Base-by-base conservation (phyloP, 2,113 vertebrate species). In the Bucco capensis region DNA sequence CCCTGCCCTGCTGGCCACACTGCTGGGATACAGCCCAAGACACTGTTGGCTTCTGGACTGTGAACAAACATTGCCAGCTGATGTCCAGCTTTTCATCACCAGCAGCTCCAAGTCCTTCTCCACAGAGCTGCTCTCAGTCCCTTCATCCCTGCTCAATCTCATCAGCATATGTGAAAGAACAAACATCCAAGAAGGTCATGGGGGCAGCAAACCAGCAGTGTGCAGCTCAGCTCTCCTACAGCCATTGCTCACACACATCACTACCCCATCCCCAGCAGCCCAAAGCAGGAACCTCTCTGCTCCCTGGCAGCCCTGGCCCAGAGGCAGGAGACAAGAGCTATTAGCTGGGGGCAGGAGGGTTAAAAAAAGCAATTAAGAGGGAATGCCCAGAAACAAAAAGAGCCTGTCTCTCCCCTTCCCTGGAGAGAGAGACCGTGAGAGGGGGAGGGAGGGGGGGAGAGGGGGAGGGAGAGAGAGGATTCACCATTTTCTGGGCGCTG, bases 401-500 rank as follows among this genome's bases (percentile, higher is more conserved):
- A 5, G 28, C 37, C 31, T 74, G 42, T 78, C 53, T 28, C 71
- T 70, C 19, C 58, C 51, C 49, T 60, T 9, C 27, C 66, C 65
- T 40, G 57, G 42, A 50, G 83, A 71, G n/a, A n/a, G n/a, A n/a
- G n/a, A n/a, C n/a, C n/a, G n/a, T n/a, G n/a, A n/a, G n/a, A n/a
- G n/a, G n/a, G n/a, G n/a, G n/a, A n/a, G n/a, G n/a, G n/a, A n/a
- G n/a, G n/a, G n/a, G n/a, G n/a, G n/a, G n/a, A n/a, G n/a, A n/a
- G n/a, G n/a, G n/a, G n/a, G n/a, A n/a, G n/a, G n/a, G n/a, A n/a
- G n/a, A n/a, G n/a, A n/a, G n/a, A n/a, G n/a, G n/a, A n/a, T n/a
- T n/a, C n/a, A 99, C 99, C 53, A 96, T 98, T 97, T 98, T 99
- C 98, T 99, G 99, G 88, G 98, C 98, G 2, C 98, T 98, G 93